Conservation (phyloP, 2,888 invertebrate genomes). For the Hemistola chrysoprasaria region DNA sequence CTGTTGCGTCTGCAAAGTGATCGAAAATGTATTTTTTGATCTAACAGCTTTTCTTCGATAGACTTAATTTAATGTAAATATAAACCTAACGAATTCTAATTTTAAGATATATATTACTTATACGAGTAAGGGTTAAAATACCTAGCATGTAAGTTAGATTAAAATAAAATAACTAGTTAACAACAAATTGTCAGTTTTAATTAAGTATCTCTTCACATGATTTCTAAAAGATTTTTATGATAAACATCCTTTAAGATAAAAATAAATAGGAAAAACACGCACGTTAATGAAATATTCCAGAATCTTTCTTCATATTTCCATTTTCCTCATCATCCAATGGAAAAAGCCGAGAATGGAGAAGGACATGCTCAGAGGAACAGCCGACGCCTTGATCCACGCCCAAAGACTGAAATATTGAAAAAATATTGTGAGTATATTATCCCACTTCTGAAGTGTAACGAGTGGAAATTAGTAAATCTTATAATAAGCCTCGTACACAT, state of each 20-base stretch:
- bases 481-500: too few relatives aligned
- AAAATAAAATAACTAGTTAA: conserved; percentile 17
- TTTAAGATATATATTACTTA: too few relatives aligned
- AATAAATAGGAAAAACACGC: too few relatives aligned
- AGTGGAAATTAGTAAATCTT: too few relatives aligned
- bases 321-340: conserved; percentile 89
- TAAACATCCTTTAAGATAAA: too few relatives aligned
- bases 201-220: background rate
- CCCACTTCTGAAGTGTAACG: too few relatives aligned
- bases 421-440: too few relatives aligned
- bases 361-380: conserved; percentile 90
- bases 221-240: too few relatives aligned
- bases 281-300: too few relatives aligned
- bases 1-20: background rate
- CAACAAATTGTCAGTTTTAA: conserved; percentile 3
- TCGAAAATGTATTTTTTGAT: too few relatives aligned
- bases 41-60: background rate
- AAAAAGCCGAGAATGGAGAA: conserved; percentile 89
- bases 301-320: conserved; percentile 71
- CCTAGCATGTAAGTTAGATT: conserved; percentile 6
- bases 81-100: background rate
- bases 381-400: conserved; percentile 90
- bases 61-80: conserved; percentile 8
- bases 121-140: conserved; percentile 1
- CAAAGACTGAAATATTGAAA: conserved; percentile 81